A percentile compares a stretch with the other conserved stretches of the same genome.
Evolutionary conservation across 2,888 invertebrate species (phyloP).

Genomic region (Ectropis crepuscularia): DNA sequence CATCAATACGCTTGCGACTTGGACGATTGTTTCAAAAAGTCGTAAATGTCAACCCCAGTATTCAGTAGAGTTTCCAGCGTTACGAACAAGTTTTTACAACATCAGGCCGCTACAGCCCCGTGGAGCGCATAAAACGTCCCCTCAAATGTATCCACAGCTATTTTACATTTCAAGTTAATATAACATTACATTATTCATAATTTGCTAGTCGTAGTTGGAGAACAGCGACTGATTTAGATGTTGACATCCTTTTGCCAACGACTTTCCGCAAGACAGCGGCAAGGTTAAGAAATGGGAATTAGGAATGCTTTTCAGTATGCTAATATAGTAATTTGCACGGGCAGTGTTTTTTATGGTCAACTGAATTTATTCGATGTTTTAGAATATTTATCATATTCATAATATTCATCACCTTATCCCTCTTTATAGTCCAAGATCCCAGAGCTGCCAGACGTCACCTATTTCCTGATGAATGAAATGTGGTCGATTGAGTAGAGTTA

Average conservation of each 20-base stretch:
- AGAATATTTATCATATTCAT: no score
- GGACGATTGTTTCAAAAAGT: constrained; percentile 3
- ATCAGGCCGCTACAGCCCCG: constrained; percentile 28
- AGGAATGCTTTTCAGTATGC: background rate
- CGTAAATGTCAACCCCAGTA: constrained; percentile 8
- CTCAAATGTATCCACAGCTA: constrained; percentile 31
- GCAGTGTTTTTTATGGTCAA: no score
- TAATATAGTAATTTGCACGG: no score
- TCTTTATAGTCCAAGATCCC: no score
- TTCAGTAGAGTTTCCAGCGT: constrained; percentile 18
- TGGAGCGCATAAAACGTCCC: constrained; percentile 33
- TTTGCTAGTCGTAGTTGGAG: constrained; percentile 45
- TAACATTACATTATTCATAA: constrained; percentile 49
- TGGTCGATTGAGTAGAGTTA: no score
- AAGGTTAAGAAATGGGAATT: background rate
- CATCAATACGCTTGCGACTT: background rate
- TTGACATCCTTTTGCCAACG: background rate
- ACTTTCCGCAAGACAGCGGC: background rate
- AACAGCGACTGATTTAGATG: background rate
- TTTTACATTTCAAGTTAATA: constrained; percentile 43
- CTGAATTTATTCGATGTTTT: no score
- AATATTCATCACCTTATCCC: no score
- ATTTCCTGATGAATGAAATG: no score
- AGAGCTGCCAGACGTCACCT: no score
- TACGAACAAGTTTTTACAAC: constrained; percentile 30